Percentiles rank a stretch among this genome's conserved stretches.
Evolutionary conservation across 1,140 invertebrate species (phyloP).

Genomic region (Drosophila sp.): DNA sequence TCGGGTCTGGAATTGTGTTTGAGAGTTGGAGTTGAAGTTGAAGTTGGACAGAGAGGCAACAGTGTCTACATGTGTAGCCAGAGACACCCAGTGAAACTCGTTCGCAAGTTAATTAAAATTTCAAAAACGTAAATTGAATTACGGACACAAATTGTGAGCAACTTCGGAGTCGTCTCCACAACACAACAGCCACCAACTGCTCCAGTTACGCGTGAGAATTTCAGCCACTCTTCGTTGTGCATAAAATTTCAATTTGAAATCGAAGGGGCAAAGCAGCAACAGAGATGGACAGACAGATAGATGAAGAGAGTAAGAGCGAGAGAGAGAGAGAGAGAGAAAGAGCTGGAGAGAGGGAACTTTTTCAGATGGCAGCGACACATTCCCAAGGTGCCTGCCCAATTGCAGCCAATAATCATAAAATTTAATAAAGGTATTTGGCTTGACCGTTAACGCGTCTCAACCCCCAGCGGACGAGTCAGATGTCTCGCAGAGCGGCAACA

Average conservation of each 20-base stretch:
- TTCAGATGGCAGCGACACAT: conserved; percentile 51
- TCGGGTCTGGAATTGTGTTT: not conserved
- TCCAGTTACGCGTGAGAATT: conserved; percentile 84
- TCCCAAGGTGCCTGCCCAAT: conserved; percentile 72
- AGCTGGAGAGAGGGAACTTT: not conserved
- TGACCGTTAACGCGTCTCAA: conserved; percentile 63
- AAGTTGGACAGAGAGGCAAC: not conserved
- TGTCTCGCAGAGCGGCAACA: conserved; percentile 39
- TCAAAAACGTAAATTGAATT: conserved; percentile 80
- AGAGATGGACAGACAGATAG: conserved; percentile 6
- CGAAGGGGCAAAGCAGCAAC: conserved; percentile 27
- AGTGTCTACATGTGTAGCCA: conserved; percentile 60
- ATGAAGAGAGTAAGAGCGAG: not conserved
- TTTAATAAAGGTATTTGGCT: conserved; percentile 80
- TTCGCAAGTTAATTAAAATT: conserved; percentile 77
- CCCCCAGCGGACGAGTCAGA: conserved; percentile 11
- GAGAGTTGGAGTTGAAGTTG: not conserved
- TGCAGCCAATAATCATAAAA: conserved; percentile 82
- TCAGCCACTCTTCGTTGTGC: conserved; percentile 43
- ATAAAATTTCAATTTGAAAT: conserved; percentile 78
- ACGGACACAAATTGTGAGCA: conserved; percentile 72
- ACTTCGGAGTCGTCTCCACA: conserved; percentile 24
- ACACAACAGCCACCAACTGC: conserved; percentile 58
- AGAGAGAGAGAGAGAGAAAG: not conserved
- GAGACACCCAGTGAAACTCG: conserved; percentile 46